Base-by-base conservation (phyloP, 1,140 invertebrate genomes). In the Drosophila littoralis region DNA sequence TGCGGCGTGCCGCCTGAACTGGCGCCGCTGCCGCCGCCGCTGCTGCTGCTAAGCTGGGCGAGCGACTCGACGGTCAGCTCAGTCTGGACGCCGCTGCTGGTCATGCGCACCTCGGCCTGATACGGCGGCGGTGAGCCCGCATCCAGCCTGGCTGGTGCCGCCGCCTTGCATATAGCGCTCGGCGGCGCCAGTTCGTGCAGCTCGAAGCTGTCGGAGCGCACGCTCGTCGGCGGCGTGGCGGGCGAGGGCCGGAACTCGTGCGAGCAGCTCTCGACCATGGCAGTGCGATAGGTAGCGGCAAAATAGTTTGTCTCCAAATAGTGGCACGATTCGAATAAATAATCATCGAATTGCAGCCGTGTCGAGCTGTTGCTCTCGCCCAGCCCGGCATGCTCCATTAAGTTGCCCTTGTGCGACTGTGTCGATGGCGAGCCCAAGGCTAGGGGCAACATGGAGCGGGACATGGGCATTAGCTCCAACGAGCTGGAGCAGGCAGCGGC, bases 231-330 rank as follows among this genome's bases (percentile, higher is more conserved):
- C 69, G 81, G 73, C 66, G 81, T 81, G 45, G 82, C 91, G 65
- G 89, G 92, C 73, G 91, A 92, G 45, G 82, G 91, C 15, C 91
- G 82, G 55, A 92, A 92, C 81, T 92, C 91, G 55, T 92, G 91
- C 0, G 91, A 92, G 71, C 85, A 77, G 66, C 89, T 91, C 77
- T 91, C 91, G 82, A 91, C 89, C 91, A 92, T 92, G 91, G 91
- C 91, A 92, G 91, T 92, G 88, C 91, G 82, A 77, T 92, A 92
- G 75, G 71, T 92, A 78, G 91, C 82, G 65, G 89, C 91, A 91
- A 91, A 91, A 67, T 88, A 90, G 85, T 91, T 91, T 80, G 85
- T 91, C 78, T 91, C 91, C 85, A 92, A 59, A 75, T 92, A 92
- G 69, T 92, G 91, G 77, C 91, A 91, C 71, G 91, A 92, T 71